phyloP scores from a whole-genome alignment of 2,888 invertebrate species.

The Iphiclides podalirius region DNA sequence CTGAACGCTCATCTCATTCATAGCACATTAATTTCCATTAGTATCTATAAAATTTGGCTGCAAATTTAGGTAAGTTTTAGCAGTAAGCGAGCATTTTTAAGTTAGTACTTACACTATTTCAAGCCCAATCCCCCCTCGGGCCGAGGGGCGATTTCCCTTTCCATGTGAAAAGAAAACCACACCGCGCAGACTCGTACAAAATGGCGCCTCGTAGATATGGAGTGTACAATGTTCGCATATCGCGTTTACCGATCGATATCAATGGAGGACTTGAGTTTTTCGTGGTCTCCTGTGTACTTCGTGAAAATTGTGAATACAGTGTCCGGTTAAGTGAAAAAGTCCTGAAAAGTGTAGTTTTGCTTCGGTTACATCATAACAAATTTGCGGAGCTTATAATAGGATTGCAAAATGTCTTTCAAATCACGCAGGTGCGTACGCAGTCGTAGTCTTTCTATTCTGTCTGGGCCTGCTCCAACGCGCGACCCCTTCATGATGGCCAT shows the following conservation, averaged over 20 bases:
- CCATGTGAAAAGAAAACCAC: slow-evolving; percentile 63
- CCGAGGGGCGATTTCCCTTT: slow-evolving; percentile 76
- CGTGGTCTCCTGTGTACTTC: slow-evolving; percentile 68
- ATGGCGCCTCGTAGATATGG: slow-evolving; percentile 82
- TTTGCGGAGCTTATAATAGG: slow-evolving; percentile 64
- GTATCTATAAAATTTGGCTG: slow-evolving; percentile 36
- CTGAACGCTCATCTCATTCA: slow-evolving; percentile 44
- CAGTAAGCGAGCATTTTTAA: slow-evolving; percentile 32
- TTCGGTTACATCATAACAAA: slow-evolving; percentile 76
- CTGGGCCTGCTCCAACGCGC: slow-evolving; percentile 93
- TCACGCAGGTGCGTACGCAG: slow-evolving; percentile 98
- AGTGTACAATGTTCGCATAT: slow-evolving; percentile 68
- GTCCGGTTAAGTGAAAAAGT: slow-evolving; percentile 64
- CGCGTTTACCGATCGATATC: slow-evolving; percentile 83
- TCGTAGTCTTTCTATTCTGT: slow-evolving; percentile 91
- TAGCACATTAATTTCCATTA: slow-evolving; percentile 42
- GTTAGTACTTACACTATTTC: slow-evolving; percentile 41
- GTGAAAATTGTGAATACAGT: slow-evolving; percentile 63
- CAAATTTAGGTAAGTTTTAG: slow-evolving; percentile 55
- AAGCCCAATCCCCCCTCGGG: slow-evolving; percentile 65
- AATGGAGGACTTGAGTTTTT: slow-evolving; percentile 77
- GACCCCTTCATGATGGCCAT: slow-evolving; percentile 78
- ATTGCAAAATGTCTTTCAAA: slow-evolving; percentile 75
- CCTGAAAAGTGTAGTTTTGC: slow-evolving; percentile 71
- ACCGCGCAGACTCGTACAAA: slow-evolving; percentile 86